Evolutionary conservation across 2,797 vertebrate species (phyloP), one percentile per base, ranked within the genome.

Genomic region (Aselliscus stoliczkanus): DNA sequence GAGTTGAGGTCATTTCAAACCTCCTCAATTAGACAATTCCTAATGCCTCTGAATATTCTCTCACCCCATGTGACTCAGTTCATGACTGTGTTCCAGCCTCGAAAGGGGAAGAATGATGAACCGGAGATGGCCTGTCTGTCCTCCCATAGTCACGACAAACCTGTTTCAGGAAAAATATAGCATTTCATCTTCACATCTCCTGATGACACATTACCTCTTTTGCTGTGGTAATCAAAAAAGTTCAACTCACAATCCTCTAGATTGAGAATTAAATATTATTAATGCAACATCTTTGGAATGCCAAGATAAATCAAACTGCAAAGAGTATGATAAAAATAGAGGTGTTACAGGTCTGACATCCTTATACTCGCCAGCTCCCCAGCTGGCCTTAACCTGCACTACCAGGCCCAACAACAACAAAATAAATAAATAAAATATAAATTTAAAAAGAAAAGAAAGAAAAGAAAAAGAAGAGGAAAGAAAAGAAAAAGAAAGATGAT

Each of bases 81-180:
- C 70, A 88, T 13, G 23, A 7, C 76, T 84, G 67, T 84, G 70
- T 29, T 92, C 87, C 84, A 90, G 77, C 44, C 56, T 37, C 4
- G 12, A 39, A 10, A 8, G n/a, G 34, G 70, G 73, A 94, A 92
- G 64, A 96, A 37, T 0, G 7, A 73, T 62, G 87, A 90, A 18
- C 34, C 54, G 72, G 76, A 93, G 70, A 29, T 72, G 76, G 37
- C 90, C 75, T 77, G 5, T 89, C 70, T 90, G 54, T 77, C 39
- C 47, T 75, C 69, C 70, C 37, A 58, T 31, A 58, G 20, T 95
- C 72, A 73, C 0, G 31, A 89, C 62, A 89, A 76, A 94, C 47
- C 86, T 83, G 44, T 5, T 94, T 87, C 69, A 94, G 42, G 47
- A 96, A 97, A 97, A 96, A 88, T 4, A n/a, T 58, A 60, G 31